Evolutionary conservation across 92 coral and sea anemone species (phyloP), one percentile per base, ranked within the genome.

Genomic region (Muricea muricata): DNA sequence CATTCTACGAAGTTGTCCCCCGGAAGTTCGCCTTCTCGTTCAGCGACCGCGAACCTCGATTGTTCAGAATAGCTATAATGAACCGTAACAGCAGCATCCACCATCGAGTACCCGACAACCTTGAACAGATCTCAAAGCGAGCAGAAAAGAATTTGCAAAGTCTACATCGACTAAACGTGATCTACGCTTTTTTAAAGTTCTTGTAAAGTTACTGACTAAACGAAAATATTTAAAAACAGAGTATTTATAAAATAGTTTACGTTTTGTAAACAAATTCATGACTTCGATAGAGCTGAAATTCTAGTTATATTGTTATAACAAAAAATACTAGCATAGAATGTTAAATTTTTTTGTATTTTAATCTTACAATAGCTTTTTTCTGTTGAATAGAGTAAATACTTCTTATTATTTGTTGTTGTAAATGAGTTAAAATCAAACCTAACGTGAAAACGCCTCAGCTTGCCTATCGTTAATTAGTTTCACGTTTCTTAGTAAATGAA

Each of bases 1-100:
- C 3, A 94, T 97, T 48, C 91, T 97, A 39, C 97, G 99, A 41
- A 94, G 93, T 89, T 97, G 98, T 41, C 98, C 98, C 37, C 97
- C 98, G 23, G 99, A 97, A 78, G 99, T 97, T 32, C 87, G 94
- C 30, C 89, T 97, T 67, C 89, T 97, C 50, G 96, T 97, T 78
- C 97, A 97, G 83, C 88, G 99, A 61, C 94, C 99, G 55, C 87
- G 92, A 82, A 89, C 90, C 74, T 85, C 99, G 4, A 56, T 78
- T 3, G 71, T 35, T 25, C 83, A 41, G 29, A 75, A 50, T 17
- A 75, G 65, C 31, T 75, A 63, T 39, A 28, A 29, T 28, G 70
- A 63, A 12, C 37, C 70, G 39, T 63, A 39, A 63, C 39, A 63
- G 9, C 12, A 14, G 30, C 39, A 26, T 45, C 1, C 25, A 32